Conservation (phyloP, 2,888 invertebrate genomes). For the Drosophila kambysellisi region DNA sequence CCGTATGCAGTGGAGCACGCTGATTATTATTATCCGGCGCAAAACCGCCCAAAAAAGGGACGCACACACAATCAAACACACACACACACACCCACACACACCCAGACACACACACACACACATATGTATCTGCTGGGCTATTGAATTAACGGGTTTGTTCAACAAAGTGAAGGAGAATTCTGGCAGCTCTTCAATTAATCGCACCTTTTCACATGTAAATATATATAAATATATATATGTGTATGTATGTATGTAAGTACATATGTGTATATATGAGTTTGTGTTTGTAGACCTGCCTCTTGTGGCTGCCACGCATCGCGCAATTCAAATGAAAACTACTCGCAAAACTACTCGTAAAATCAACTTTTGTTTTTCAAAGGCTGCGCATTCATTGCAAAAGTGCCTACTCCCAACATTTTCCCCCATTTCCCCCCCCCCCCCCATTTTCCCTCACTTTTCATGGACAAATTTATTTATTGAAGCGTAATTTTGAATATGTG, state of each 20-base stretch:
- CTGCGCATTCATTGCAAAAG: constrained; percentile 12
- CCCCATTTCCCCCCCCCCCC: not conserved
- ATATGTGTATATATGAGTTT: not conserved
- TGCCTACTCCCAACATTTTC: not conserved
- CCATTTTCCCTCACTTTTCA: constrained; percentile 17
- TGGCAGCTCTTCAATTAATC: constrained; percentile 77
- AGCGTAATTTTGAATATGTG: constrained; percentile 71
- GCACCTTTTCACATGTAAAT: constrained; percentile 70
- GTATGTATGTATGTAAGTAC: not conserved
- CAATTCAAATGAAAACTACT: constrained; percentile 61
- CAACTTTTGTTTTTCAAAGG: constrained; percentile 52
- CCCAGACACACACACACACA: not conserved
- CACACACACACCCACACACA: not conserved
- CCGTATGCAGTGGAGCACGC: constrained; percentile 46
- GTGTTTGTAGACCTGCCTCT: not conserved
- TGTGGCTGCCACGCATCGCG: not conserved
- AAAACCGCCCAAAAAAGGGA: constrained; percentile 48
- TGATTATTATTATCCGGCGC: constrained; percentile 68
- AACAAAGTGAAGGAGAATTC: constrained; percentile 37
- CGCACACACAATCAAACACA: constrained; percentile 3
- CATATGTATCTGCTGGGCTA: constrained; percentile 39
- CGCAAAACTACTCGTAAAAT: constrained; percentile 61
- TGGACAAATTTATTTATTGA: constrained; percentile 71
- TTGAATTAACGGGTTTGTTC: constrained; percentile 57
- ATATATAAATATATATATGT: not conserved